These are phyloP conservation scores for Mobula birostris DNA, from an alignment of 2,113 vertebrate genomes.

Conservation along the genomic window DNA sequence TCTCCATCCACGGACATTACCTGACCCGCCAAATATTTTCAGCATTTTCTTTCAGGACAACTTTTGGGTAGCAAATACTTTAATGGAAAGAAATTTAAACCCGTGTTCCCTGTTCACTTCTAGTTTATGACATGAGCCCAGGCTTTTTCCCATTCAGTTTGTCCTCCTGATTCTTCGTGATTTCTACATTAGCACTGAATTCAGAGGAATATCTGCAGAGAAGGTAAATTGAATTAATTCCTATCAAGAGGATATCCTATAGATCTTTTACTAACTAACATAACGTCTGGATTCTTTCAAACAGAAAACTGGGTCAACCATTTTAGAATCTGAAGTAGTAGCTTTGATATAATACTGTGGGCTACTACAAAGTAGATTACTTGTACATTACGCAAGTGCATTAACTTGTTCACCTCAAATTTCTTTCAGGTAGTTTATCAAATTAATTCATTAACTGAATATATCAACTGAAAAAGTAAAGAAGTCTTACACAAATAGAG, in stretches of 20 bases:
- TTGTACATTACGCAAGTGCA: no score
- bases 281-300: no score
- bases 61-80: neutral
- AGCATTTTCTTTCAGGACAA: no score
- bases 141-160: neutral
- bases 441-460: no score
- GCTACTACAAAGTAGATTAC: neutral
- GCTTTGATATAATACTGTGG: neutral
- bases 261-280: no score
- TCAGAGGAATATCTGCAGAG: neutral
- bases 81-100: neutral
- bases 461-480: neutral
- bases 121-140: neutral
- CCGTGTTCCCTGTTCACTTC: neutral
- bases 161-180: neutral
- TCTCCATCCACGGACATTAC: no score
- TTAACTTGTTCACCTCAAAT: no score
- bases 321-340: neutral
- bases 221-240: no score
- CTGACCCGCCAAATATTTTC: no score
- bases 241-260: no score
- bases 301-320: neutral
- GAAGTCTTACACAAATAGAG: neutral
- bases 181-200: neutral
- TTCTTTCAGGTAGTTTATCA: neutral